These are phyloP conservation scores for Pipra filicauda DNA, from an alignment of 2,113 vertebrate species.

Conservation along the genomic window DNA sequence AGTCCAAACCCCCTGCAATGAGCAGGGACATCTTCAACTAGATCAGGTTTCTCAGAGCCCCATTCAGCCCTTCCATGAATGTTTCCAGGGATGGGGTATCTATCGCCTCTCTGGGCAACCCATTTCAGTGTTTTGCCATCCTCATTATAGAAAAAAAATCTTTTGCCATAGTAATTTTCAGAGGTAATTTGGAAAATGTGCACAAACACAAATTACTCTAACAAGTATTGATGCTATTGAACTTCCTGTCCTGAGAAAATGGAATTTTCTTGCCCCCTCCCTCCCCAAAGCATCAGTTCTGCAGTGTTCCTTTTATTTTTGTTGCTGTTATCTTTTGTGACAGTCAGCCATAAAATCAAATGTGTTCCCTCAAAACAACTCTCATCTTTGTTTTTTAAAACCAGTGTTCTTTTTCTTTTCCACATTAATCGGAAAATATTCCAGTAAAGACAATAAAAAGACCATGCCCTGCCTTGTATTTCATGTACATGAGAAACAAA, in stretches of 20 bases:
- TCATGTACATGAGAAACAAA: not conserved
- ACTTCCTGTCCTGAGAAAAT: not conserved
- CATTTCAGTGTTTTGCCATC: not conserved
- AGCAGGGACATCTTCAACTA: not conserved
- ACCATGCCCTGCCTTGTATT: not conserved
- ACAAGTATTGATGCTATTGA: not conserved
- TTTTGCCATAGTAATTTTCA: not conserved
- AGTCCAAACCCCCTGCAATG: not conserved
- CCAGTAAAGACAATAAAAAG: not conserved
- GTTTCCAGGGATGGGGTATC: not conserved
- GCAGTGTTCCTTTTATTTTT: not conserved
- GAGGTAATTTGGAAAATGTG: constrained; percentile 10
- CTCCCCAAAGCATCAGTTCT: not conserved
- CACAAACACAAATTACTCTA: not conserved
- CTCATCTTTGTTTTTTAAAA: constrained; percentile 32
- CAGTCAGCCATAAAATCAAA: constrained; percentile 21
- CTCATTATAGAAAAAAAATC: not conserved
- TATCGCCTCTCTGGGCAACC: not conserved
- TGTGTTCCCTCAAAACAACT: not conserved
- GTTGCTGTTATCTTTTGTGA: constrained; percentile 17
- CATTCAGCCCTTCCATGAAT: fast-evolving
- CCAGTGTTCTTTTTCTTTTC: not conserved
- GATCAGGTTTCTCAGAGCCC: not conserved
- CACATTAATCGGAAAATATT: constrained; percentile 1
- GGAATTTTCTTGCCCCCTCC: not conserved